Evolutionary conservation across 2,888 invertebrate species (phyloP).

Genomic region (Stenurella melanura): DNA sequence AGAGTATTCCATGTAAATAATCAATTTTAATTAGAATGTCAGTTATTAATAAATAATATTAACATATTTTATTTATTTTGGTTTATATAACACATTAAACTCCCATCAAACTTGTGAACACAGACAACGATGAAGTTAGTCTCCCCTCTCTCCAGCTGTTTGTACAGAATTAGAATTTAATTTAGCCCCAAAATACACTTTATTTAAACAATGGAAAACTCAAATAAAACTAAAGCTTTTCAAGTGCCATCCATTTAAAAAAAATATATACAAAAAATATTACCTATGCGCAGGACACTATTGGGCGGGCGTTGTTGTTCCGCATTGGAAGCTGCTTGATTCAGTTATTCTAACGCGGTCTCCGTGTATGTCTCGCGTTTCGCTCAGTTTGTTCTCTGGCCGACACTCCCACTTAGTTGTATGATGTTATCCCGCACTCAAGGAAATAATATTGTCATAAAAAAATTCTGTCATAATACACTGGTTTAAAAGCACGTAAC

Average conservation of each 20-base stretch:
- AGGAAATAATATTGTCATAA: conserved; percentile 15
- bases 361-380: conserved; percentile 52
- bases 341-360: conserved; percentile 60
- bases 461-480: not conserved
- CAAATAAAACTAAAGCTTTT: not conserved
- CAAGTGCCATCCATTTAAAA: not conserved
- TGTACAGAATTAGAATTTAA: no score
- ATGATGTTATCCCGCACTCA: conserved; percentile 33
- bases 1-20: no score
- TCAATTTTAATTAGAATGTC: no score
- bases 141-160: no score
- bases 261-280: conserved; percentile 41
- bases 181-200: not conserved
- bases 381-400: conserved; percentile 40
- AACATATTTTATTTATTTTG: no score
- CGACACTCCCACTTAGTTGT: conserved; percentile 61
- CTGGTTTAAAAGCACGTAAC: conserved; percentile 1
- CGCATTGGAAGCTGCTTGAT: conserved; percentile 65
- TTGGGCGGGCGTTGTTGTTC: conserved; percentile 67
- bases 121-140: no score
- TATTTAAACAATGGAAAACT: not conserved
- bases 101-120: no score
- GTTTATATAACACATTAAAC: no score
- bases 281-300: conserved; percentile 53
- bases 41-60: no score